These are phyloP conservation scores for Metaphire vulgaris DNA, from an alignment of 1,140 invertebrate genomes.

Conservation along the genomic window DNA sequence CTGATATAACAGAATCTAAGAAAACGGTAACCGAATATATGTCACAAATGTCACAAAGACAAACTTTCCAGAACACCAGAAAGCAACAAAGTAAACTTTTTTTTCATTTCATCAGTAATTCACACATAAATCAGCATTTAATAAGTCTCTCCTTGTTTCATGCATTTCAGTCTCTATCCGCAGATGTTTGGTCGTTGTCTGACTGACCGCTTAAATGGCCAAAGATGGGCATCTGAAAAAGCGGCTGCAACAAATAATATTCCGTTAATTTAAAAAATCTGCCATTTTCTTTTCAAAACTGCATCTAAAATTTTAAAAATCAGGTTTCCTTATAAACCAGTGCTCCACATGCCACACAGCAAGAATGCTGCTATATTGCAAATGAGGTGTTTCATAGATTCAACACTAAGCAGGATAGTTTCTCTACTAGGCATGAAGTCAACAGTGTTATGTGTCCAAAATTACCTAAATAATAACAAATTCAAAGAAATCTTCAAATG, in stretches of 20 bases:
- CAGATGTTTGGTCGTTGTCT: background rate
- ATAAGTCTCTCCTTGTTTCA: too few relatives aligned
- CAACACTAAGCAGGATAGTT: too few relatives aligned
- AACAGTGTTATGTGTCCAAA: background rate
- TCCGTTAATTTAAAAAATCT: background rate
- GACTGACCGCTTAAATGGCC: background rate
- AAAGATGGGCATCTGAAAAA: background rate
- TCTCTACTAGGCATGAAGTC: background rate
- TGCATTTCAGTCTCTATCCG: background rate
- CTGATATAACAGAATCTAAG: too few relatives aligned
- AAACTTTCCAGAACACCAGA: too few relatives aligned
- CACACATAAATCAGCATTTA: too few relatives aligned
- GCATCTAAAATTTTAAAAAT: background rate
- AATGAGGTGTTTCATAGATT: too few relatives aligned
- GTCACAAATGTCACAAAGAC: too few relatives aligned
- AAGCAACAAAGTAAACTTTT: too few relatives aligned
- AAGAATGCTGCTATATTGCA: too few relatives aligned
- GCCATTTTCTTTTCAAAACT: background rate
- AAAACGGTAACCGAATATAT: too few relatives aligned
- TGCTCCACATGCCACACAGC: too few relatives aligned
- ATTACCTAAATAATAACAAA: background rate
- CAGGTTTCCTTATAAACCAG: background rate
- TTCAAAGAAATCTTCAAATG: background rate
- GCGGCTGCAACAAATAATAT: background rate
- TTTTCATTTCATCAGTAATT: too few relatives aligned